Base-by-base conservation (phyloP, 2,888 invertebrate genomes). In the Apamea anceps region DNA sequence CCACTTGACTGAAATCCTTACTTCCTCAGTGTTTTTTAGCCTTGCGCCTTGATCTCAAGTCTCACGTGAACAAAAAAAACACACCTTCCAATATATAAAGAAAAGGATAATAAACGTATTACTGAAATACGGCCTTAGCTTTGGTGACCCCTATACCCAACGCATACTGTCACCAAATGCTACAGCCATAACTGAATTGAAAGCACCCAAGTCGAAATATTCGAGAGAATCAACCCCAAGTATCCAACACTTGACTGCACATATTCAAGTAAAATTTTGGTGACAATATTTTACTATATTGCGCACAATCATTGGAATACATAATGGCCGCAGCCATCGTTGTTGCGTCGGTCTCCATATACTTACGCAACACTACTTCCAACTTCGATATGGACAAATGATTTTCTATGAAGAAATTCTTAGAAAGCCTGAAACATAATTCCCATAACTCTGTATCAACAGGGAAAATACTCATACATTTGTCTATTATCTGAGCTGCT, bases 341-440 rank as follows among this genome's bases (percentile, higher is more conserved):
- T 2, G 94, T 93, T 1, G 96, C 95, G 76, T 97, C 93, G 0
- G 95, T 94, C 81, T 97, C 95, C 95, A 97, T 97, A 78, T 97
- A 97, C 82, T 97, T 97, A 28, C 97, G 92, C 76, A 98, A 94
- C 7, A 98, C 95, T 7, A 93, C 93, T 91, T 98, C 98, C 82
- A 98, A 93, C 75, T 96, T 96, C 18, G 95, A 93, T 80, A 97
- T 95, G 28, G 92, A 92, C 82, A 97, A 90, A 83, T 94, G 88
- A 84, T 97, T 96, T 15, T 95, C 94, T 62, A 96, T 84, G 85
- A 93, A 97, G 87, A 94, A 97, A 87, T 96, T 93, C 84, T 96
- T 96, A 0, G 96, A 93, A 0, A 93, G 86, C 45, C 95, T 92
- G 90, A 97, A 96, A 84, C 96, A 97, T 6, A 91, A 91, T 80